These are phyloP conservation scores for Coturnix japonica DNA, from an alignment of 2,113 vertebrate genomes.

Conservation along the genomic window DNA sequence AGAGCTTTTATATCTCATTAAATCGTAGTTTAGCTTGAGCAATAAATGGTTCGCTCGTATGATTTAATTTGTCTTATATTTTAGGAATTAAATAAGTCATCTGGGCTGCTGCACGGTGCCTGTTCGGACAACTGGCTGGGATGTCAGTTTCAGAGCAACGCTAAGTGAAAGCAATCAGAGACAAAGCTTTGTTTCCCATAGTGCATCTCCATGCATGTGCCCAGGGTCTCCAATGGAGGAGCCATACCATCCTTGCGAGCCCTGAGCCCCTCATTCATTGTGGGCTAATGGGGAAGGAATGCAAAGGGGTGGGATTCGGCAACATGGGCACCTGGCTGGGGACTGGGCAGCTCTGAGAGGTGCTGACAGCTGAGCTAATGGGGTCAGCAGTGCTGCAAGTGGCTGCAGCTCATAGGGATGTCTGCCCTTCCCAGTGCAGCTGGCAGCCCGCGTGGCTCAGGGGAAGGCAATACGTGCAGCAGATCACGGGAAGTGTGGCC, in stretches of 20 bases:
- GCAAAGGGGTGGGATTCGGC: not conserved
- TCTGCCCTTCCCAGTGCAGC: no score
- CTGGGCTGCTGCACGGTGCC: not conserved
- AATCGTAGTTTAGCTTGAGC: conserved; percentile 39
- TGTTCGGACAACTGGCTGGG: conserved; percentile 12
- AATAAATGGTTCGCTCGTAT: not conserved
- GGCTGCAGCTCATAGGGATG: not conserved
- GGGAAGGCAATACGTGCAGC: not conserved
- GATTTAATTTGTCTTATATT: conserved; percentile 18
- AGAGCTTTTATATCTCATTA: conserved; percentile 31
- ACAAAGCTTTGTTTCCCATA: not conserved
- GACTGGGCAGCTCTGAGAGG: conserved; percentile 1
- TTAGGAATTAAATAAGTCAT: conserved; percentile 51
- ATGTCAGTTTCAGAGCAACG: not conserved
- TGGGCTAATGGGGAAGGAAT: not conserved
- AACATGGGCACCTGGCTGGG: not conserved
- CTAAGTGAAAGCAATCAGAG: conserved; percentile 23
- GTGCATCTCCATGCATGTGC: not conserved
- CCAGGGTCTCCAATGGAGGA: not conserved
- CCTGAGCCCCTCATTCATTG: not conserved
- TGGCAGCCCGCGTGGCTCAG: no score
- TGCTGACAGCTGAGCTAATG: conserved; percentile 23
- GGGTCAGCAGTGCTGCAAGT: not conserved
- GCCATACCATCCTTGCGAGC: not conserved
- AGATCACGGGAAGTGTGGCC: not conserved